Base-by-base conservation (phyloP, 2,113 vertebrate species). In the Macquaria ambigua region DNA sequence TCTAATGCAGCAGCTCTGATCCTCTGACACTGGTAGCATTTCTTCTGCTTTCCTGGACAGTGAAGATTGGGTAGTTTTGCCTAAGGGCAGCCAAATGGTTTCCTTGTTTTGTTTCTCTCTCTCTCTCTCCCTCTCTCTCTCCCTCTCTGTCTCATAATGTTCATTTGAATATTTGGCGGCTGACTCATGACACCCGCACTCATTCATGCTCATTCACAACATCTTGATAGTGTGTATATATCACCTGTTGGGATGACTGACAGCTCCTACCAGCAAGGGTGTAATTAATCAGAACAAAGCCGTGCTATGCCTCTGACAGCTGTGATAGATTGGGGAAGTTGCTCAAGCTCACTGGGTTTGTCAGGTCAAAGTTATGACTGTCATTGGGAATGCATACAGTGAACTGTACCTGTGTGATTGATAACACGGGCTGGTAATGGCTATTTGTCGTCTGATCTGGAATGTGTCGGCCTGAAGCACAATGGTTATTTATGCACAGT, bases 231-330 rank as follows among this genome's bases (percentile, higher is more conserved):
- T 39, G 77, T 79, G 76, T 79, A 66, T 77, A 61, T 77, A 91
- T 93, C 92, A 88, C 80, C 81, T 86, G 81, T 68, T 74, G 59
- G 55, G 67, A 73, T 86, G 93, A 95, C 25, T 92, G 93, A 93
- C 94, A 92, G 92, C 67, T 87, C 82, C 83, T 87, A 77, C 84
- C 84, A 85, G 86, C 81, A 78, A 74, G 68, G 90, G 73, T 92
- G 89, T 93, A 94, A 96, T 96, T 94, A 94, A 95, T 95, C 83
- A 90, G 87, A 91, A 91, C 90, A 87, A 87, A 84, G 89, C 84
- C 3, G 55, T 87, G 90, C 90, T 79, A 31, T 70, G 82, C 79
- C 81, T 84, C 88, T 95, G 95, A 93, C 94, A 95, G 90, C 79
- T 62, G 58, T 94, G 93, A 95, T 94, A 69, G 93, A 95, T 93